Percentiles rank a stretch among this genome's conserved stretches.
These are phyloP conservation scores for Eira barbara DNA, from an alignment of 2,113 vertebrate species.

Conservation along the genomic window DNA sequence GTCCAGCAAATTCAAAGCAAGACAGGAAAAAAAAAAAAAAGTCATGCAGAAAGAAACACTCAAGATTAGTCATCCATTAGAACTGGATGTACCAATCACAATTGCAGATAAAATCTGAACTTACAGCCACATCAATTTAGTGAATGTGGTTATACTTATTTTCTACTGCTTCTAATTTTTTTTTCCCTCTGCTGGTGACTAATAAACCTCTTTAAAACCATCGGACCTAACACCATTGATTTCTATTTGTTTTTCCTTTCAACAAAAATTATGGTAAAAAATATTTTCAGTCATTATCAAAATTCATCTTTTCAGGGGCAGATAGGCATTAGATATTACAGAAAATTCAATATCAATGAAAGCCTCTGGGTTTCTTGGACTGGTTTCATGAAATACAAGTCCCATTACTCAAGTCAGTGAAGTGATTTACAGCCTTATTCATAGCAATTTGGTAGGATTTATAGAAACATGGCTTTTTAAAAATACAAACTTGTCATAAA, in stretches of 20 bases:
- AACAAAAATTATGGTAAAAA: conserved; percentile 9
- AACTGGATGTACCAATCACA: not conserved
- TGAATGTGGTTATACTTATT: conserved; percentile 15
- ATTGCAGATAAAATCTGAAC: not conserved
- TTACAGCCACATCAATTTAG: not conserved
- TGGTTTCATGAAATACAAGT: conserved; percentile 51
- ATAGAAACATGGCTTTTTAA: not conserved
- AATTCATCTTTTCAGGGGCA: not conserved
- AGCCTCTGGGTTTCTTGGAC: conserved; percentile 40
- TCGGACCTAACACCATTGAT: not conserved
- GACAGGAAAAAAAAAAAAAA: not conserved
- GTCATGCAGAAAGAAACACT: conserved; percentile 11
- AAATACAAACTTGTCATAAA: conserved; percentile 41
- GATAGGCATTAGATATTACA: conserved; percentile 34
- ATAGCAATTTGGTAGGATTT: conserved; percentile 1
- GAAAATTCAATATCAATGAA: conserved; percentile 54
- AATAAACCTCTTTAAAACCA: conserved; percentile 42
- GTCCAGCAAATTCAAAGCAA: not conserved
- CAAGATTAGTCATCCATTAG: not conserved
- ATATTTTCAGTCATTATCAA: conserved; percentile 39
- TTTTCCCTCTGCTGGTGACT: not conserved
- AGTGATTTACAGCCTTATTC: conserved; percentile 55
- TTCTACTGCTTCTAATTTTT: not conserved
- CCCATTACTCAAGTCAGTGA: conserved; percentile 64
- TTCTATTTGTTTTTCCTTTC: conserved; percentile 40